Evolutionary conservation across 2,797 vertebrate genomes (phyloP), one percentile per base, ranked within the genome.

Genomic region (Phalloptychus januarius): DNA sequence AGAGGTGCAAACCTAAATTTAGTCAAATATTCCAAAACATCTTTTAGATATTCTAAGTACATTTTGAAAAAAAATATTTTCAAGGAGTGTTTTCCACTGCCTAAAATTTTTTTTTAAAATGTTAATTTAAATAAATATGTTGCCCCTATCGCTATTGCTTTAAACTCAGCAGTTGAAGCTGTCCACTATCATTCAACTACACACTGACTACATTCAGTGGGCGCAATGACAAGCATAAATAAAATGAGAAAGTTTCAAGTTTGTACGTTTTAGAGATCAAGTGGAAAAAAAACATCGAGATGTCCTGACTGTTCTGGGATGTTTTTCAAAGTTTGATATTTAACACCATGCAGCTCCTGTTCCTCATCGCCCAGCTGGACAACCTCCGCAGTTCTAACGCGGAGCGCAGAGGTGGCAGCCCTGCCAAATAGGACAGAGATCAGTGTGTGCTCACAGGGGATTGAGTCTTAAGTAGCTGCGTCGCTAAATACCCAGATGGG

Each of bases 281-380:
- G 13, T 38, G 33, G 20, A n/a, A n/a, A n/a, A 46, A 4, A 28
- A 13, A 56, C 25, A 46, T 4, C 31, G 18, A 10, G 1, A 8
- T 58, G 25, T 28, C 44, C 72, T 18, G 56, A 33, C 15, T 11
- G 44, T 25, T 58, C 76, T 63, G 20, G 18, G 1, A n/a, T 42
- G 40, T 3, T 44, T 71, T 75, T 84, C 83, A 87, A 93, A 93
- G 86, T 94, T 91, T 88, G 69, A 81, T 71, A 67, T 18, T 84
- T 77, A 52, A 86, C 89, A 52, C 89, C 87, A 82, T 79, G 84
- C 86, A 72, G 75, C 79, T 42, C 70, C 79, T 82, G 7, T 74
- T 56, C 74, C 74, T 82, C 83, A 12, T 81, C 70, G 50, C 83
- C 77, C 87, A 76, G 79, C 69, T 33, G 85, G 76, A 79, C 82